Evolutionary conservation across 2,113 vertebrate species (phyloP).

Genomic region (Bufo bufo): DNA sequence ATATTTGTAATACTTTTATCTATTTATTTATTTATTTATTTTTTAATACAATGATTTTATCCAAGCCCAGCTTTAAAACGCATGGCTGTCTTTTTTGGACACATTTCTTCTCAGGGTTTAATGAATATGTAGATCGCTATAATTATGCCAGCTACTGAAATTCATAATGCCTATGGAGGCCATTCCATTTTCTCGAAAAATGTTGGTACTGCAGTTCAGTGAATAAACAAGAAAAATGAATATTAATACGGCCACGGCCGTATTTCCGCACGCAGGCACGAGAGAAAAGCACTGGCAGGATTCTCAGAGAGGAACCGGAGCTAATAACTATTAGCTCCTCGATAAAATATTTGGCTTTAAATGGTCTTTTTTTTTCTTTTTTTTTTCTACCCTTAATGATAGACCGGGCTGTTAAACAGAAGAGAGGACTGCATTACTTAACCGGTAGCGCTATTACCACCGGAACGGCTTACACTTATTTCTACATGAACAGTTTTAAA

Average conservation of each 20-base stretch:
- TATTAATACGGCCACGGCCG: constrained; percentile 74
- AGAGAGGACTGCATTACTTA: constrained; percentile 74
- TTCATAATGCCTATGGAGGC: constrained; percentile 81
- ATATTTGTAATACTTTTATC: not conserved
- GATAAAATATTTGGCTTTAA: constrained; percentile 69
- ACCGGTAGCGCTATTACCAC: constrained; percentile 73
- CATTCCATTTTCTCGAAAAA: constrained; percentile 78
- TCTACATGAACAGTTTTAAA: constrained; percentile 79
- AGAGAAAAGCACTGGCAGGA: constrained; percentile 71
- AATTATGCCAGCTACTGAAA: constrained; percentile 85
- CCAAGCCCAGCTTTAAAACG: constrained; percentile 75
- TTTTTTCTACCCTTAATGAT: constrained; percentile 64
- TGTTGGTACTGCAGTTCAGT: constrained; percentile 76
- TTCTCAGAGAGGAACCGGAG: constrained; percentile 68
- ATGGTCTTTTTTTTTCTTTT: constrained; percentile 60
- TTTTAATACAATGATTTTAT: constrained; percentile 63
- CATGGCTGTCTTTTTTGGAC: constrained; percentile 83
- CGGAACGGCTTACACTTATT: constrained; percentile 73
- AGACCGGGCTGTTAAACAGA: constrained; percentile 73
- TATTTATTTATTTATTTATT: not conserved
- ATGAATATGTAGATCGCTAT: constrained; percentile 86
- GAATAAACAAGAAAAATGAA: constrained; percentile 79
- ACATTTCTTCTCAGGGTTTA: constrained; percentile 79
- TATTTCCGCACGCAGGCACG: constrained; percentile 67
- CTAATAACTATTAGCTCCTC: constrained; percentile 67